Percentiles rank a stretch among this genome's conserved stretches.
These are phyloP conservation scores for Pygoscelis antarcticus DNA, from an alignment of 2,113 vertebrate genomes.

Conservation along the genomic window DNA sequence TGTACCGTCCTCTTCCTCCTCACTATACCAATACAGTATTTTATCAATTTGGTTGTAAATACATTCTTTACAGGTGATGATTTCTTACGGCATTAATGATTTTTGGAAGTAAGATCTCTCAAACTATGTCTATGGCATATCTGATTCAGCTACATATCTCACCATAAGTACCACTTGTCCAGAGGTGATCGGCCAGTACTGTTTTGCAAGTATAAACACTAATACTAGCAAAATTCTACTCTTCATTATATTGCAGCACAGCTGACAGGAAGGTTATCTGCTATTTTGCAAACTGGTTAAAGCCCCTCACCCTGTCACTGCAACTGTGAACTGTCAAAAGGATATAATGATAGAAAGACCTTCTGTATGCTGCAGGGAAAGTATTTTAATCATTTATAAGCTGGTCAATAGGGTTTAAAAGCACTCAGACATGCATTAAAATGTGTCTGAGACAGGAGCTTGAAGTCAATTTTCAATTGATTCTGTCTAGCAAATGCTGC, in stretches of 20 bases:
- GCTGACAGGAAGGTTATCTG: neutral
- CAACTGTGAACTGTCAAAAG: constrained; percentile 54
- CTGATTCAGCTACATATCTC: neutral
- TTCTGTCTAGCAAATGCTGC: constrained; percentile 69
- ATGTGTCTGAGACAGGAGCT: constrained; percentile 65
- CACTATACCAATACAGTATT: neutral
- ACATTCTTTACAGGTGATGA: neutral
- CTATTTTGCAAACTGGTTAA: neutral
- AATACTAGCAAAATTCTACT: neutral
- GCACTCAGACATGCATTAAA: constrained; percentile 73
- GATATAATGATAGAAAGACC: constrained; percentile 46
- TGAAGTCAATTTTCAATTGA: constrained; percentile 80
- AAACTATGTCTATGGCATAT: neutral
- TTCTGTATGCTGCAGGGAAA: constrained; percentile 46
- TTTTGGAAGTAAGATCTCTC: neutral
- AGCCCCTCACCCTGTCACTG: neutral
- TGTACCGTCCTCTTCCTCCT: neutral
- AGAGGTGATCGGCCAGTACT: neutral
- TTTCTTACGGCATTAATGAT: neutral
- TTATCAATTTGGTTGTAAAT: neutral
- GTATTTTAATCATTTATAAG: constrained; percentile 76
- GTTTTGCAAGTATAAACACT: neutral
- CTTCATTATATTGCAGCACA: neutral
- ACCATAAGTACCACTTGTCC: neutral
- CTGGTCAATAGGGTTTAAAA: constrained; percentile 72